Evolutionary conservation across 2,797 vertebrate species (phyloP), one percentile per base, ranked within the genome.

Genomic region (Helarctos malayanus): DNA sequence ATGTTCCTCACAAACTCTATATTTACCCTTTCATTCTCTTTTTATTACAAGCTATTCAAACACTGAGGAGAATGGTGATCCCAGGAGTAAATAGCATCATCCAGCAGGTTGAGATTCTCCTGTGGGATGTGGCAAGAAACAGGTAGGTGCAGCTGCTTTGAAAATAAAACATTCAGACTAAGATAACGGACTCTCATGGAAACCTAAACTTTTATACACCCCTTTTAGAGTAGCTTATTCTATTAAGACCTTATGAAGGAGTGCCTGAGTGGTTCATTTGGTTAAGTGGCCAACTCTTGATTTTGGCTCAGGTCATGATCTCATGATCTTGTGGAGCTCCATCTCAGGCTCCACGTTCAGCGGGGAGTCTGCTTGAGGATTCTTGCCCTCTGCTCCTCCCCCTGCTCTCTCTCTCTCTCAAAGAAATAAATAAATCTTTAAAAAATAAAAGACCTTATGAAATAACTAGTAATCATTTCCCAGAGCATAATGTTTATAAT

Each of bases 101-200:
- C 56, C 9, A 63, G 9, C 14, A 41, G 25, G 19, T n/a, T 69
- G 47, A 95, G 29, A 71, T 19, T 7, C 9, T 69, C 73, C 56
- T 35, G 1, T 61, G 14, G 32, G 25, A 54, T 27, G 10, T 65
- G 65, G 25, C 0, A 5, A 10, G 38, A 47, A 71, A 79, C 10
- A 61, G 32, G 61, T 45, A 52, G 1, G 2, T 19, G 1, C 25
- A 32, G 11, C 57, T 75, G 47, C 52, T 96, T 93, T 94, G 88
- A 49, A 96, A 92, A 92, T 38, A 82, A 54, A 75, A 78, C 29
- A 84, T 49, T 57, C 54, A 78, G 38, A 90, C 25, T 76, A 68
- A 35, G 16, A 10, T 68, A 78, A 69, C 32, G 23, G 15, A 82
- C 49, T 71, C 32, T 82, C 38, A 35, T 11, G 29, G 61, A 63